Percentiles rank a stretch among this genome's conserved stretches.
phyloP scores from a whole-genome alignment of 2,888 invertebrate genomes.

The Shargacucullia verbasci region DNA sequence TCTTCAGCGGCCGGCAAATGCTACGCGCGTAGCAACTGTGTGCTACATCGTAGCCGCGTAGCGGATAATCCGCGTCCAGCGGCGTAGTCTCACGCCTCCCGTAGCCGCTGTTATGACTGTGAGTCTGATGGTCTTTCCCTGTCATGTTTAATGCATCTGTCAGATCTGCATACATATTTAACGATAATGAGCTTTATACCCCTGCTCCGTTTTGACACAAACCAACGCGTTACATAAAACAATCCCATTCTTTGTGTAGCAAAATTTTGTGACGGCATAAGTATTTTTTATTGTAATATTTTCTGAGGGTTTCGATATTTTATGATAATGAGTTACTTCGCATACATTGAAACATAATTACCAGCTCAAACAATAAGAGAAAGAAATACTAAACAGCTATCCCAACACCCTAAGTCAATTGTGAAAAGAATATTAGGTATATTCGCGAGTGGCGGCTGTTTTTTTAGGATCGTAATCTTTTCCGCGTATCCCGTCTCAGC shows the following conservation, averaged over 20 bases:
- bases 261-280: not conserved
- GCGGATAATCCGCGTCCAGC: slow-evolving; percentile 83
- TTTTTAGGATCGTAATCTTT: slow-evolving; percentile 89
- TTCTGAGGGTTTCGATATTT: not conserved
- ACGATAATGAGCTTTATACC: slow-evolving; percentile 71
- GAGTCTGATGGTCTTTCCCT: slow-evolving; percentile 81
- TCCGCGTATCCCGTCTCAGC: slow-evolving; percentile 82
- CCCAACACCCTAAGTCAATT: slow-evolving; percentile 74
- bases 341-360: slow-evolving; percentile 28
- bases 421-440: slow-evolving; percentile 81
- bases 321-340: slow-evolving; percentile 1
- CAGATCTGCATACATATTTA: slow-evolving; percentile 75
- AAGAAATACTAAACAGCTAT: slow-evolving; percentile 66
- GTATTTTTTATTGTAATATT: too few relatives aligned
- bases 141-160: slow-evolving; percentile 83
- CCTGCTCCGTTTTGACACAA: slow-evolving; percentile 41
- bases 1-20: slow-evolving; percentile 59
- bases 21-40: slow-evolving; percentile 76
- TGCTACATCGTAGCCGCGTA: slow-evolving; percentile 83
- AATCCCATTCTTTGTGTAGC: slow-evolving; percentile 3
- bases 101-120: slow-evolving; percentile 76
- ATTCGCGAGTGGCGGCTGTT: slow-evolving; percentile 84
- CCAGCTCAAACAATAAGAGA: slow-evolving; percentile 51
- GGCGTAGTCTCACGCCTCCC: slow-evolving; percentile 82
- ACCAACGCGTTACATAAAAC: slow-evolving; percentile 11